These are phyloP conservation scores for Glaucidium brasilianum DNA, from an alignment of 2,113 vertebrate species.

Conservation along the genomic window DNA sequence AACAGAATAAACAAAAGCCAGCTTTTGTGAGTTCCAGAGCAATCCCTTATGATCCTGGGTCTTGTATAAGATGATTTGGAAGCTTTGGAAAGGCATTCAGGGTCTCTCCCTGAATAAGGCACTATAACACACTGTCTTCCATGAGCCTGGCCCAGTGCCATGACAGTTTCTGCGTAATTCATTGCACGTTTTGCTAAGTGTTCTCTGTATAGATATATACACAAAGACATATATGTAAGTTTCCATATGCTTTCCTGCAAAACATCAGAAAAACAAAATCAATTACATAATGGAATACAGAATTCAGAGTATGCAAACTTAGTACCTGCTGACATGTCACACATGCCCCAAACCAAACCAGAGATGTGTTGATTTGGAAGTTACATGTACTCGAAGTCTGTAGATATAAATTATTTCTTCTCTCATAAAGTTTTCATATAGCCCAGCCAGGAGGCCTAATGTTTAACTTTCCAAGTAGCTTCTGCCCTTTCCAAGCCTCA, in stretches of 20 bases:
- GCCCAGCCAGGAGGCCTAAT: neutral
- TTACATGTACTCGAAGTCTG: neutral
- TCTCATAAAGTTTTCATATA: neutral
- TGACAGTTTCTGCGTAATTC: neutral
- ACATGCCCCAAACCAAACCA: neutral
- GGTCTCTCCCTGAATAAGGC: slow-evolving; percentile 52
- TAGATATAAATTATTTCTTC: neutral
- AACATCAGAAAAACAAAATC: slow-evolving; percentile 40
- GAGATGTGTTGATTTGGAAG: neutral
- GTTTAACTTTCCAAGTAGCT: neutral
- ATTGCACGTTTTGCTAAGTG: slow-evolving; percentile 57
- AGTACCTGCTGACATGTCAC: neutral
- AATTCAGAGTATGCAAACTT: neutral
- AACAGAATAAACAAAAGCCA: slow-evolving; percentile 73
- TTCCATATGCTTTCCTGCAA: slow-evolving; percentile 59
- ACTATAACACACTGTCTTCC: slow-evolving; percentile 44
- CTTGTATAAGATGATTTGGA: slow-evolving; percentile 65
- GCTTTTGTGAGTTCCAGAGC: slow-evolving; percentile 71
- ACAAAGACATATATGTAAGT: slow-evolving; percentile 37
- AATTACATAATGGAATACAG: neutral
- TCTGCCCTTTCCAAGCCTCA: neutral
- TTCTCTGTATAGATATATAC: slow-evolving; percentile 41
- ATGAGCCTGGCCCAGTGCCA: slow-evolving; percentile 48
- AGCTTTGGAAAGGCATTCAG: slow-evolving; percentile 60
- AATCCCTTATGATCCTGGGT: slow-evolving; percentile 59